Evolutionary conservation across 2,113 vertebrate genomes (phyloP).

Genomic region (Tor tambroides): DNA sequence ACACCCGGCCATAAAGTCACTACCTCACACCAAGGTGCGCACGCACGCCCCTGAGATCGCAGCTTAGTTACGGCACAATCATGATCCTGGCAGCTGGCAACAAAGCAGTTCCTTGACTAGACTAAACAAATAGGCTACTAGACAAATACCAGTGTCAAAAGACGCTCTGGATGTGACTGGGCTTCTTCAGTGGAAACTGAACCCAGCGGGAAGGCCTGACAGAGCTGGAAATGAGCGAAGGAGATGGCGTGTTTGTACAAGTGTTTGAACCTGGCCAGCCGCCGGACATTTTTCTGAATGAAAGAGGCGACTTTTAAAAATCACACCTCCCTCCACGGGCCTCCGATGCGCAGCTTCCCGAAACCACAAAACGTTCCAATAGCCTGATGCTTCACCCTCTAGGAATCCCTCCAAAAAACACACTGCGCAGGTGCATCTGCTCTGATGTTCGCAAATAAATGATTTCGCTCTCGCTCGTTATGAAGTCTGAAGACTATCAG

Average conservation of each 20-base stretch:
- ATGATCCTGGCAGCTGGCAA: conserved; percentile 36
- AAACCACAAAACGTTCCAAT: conserved; percentile 54
- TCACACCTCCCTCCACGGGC: conserved; percentile 27
- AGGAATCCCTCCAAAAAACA: conserved; percentile 54
- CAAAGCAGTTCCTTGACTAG: conserved; percentile 48
- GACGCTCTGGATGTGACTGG: conserved; percentile 37
- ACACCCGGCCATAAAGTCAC: conserved; percentile 16
- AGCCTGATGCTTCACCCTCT: conserved; percentile 37
- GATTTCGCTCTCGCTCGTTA: not conserved
- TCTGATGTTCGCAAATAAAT: not conserved
- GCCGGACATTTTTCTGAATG: conserved; percentile 71
- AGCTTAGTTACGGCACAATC: conserved; percentile 37
- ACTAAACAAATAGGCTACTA: conserved; percentile 58
- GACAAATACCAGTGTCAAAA: conserved; percentile 42
- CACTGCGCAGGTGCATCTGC: conserved; percentile 53
- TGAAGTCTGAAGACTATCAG: not conserved
- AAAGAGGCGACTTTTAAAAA: conserved; percentile 60
- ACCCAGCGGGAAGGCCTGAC: conserved; percentile 42
- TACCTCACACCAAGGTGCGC: conserved; percentile 27
- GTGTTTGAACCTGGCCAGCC: conserved; percentile 63
- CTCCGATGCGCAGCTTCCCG: conserved; percentile 41
- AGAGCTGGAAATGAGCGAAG: conserved; percentile 50
- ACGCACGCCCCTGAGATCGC: conserved; percentile 23
- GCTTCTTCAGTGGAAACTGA: conserved; percentile 64
- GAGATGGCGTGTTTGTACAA: conserved; percentile 72